Percentiles rank a stretch among this genome's conserved stretches.
Evolutionary conservation across 2,797 vertebrate species (phyloP).

Genomic region (Morus bassanus): DNA sequence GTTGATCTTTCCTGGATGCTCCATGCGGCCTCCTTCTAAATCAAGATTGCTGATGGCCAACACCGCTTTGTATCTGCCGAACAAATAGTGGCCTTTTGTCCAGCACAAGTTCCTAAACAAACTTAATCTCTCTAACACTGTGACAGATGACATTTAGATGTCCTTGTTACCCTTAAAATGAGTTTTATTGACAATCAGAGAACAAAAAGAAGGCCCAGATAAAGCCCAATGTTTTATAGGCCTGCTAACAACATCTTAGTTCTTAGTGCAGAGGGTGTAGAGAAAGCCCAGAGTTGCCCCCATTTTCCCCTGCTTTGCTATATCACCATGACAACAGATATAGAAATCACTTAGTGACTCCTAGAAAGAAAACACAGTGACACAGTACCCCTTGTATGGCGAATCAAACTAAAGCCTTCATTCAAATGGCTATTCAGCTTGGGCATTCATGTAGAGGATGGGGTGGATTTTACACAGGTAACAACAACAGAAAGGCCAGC

Average conservation of each 20-base stretch:
- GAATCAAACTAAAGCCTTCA: slow-evolving; percentile 89
- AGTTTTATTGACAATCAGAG: slow-evolving; percentile 89
- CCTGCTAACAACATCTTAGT: slow-evolving; percentile 86
- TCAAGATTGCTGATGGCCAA: slow-evolving; percentile 79
- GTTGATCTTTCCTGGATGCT: slow-evolving; percentile 79
- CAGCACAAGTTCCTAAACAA: slow-evolving; percentile 88
- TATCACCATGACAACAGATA: slow-evolving; percentile 99
- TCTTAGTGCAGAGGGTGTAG: slow-evolving; percentile 81
- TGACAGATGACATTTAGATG: slow-evolving; percentile 92
- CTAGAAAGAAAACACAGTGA: slow-evolving; percentile 93
- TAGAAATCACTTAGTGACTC: slow-evolving; percentile 99
- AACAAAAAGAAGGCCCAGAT: slow-evolving; percentile 84
- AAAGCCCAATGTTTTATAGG: slow-evolving; percentile 86
- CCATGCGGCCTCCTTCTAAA: slow-evolving; percentile 74
- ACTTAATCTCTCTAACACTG: slow-evolving; percentile 88
- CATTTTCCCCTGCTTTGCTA: slow-evolving; percentile 90
- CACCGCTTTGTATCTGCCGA: slow-evolving; percentile 80
- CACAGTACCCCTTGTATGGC: slow-evolving; percentile 94
- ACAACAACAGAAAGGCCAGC: slow-evolving; percentile 84
- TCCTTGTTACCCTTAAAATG: slow-evolving; percentile 88
- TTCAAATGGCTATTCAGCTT: slow-evolving; percentile 90
- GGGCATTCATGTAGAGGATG: slow-evolving; percentile 89
- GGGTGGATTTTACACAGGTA: slow-evolving; percentile 89
- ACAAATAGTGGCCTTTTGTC: slow-evolving; percentile 86
- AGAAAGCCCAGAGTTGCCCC: slow-evolving; percentile 92